A percentile compares a stretch with the other conserved stretches of the same genome.
phyloP scores from a whole-genome alignment of 1,140 invertebrate genomes.

The Nylanderia fulva region DNA sequence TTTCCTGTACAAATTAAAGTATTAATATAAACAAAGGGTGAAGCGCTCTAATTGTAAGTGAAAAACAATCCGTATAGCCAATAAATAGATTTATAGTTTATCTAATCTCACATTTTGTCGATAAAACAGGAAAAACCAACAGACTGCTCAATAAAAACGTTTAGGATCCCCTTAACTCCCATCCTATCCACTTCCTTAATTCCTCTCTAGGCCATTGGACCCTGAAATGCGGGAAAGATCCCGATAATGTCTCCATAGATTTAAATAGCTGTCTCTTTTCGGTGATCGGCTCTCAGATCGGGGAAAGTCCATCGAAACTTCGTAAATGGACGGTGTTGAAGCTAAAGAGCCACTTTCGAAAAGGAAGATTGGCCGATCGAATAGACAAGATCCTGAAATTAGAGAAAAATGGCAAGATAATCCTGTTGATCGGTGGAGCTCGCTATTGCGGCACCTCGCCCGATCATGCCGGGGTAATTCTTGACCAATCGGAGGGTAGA shows the following conservation, averaged over 20 bases:
- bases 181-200: neutral
- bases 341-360: constrained; percentile 51
- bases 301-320: neutral
- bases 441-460: constrained; percentile 63
- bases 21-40: too few relatives aligned
- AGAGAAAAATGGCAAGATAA: neutral
- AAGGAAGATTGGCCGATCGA: constrained; percentile 12
- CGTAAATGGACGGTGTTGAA: constrained; percentile 40
- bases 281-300: constrained; percentile 66
- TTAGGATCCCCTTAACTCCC: too few relatives aligned
- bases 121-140: too few relatives aligned
- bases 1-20: too few relatives aligned
- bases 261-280: constrained; percentile 75
- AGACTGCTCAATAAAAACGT: too few relatives aligned
- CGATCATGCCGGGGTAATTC: constrained; percentile 29
- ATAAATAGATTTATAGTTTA: too few relatives aligned
- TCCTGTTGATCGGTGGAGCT: constrained; percentile 72
- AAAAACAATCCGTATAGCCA: too few relatives aligned
- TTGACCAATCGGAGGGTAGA: constrained; percentile 67
- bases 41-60: too few relatives aligned
- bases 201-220: constrained; percentile 72
- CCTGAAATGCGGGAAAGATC: constrained; percentile 58
- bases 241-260: neutral
- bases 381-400: constrained; percentile 45
- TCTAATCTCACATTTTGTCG: too few relatives aligned